Evolutionary conservation across 2,888 invertebrate species (phyloP).

Genomic region (Sesamia inferens): DNA sequence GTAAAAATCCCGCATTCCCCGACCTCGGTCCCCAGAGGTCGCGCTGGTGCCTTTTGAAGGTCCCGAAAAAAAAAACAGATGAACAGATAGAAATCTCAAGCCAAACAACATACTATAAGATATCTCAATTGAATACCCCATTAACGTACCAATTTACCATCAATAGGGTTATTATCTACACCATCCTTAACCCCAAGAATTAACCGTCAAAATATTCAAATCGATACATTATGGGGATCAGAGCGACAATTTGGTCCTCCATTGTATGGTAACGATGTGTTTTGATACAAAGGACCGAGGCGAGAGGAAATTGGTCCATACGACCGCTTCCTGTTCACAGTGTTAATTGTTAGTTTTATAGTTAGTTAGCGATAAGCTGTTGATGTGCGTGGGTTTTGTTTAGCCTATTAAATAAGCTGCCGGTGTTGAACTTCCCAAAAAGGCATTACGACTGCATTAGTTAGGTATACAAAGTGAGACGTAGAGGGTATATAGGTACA

Average conservation of each 20-base stretch:
- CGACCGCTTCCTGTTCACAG: slow-evolving; percentile 65
- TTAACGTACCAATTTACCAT: slow-evolving; percentile 51
- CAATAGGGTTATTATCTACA: slow-evolving; percentile 48
- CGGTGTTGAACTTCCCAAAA: neutral
- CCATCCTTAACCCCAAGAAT: slow-evolving; percentile 55
- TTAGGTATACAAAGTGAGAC: neutral
- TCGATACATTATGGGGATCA: slow-evolving; percentile 68
- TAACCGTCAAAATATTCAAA: slow-evolving; percentile 70
- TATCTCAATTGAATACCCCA: slow-evolving; percentile 41
- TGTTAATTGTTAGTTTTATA: slow-evolving; percentile 66
- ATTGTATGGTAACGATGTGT: slow-evolving; percentile 78
- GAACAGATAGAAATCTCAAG: neutral
- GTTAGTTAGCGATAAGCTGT: slow-evolving; percentile 43
- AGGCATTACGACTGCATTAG: neutral
- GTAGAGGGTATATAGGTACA: too few species aligned
- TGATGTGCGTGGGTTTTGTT: slow-evolving; percentile 14
- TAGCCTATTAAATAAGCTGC: neutral
- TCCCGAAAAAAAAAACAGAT: too few species aligned
- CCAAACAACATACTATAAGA: neutral
- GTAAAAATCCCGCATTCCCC: too few species aligned
- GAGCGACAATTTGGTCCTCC: slow-evolving; percentile 68
- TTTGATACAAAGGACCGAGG: slow-evolving; percentile 70
- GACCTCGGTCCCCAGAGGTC: too few species aligned
- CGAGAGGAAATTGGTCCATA: slow-evolving; percentile 73
- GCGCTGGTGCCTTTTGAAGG: too few species aligned